Percentiles rank a stretch among this genome's conserved stretches.
These are phyloP conservation scores for Calcarius lapponicus DNA, from an alignment of 2,797 vertebrate genomes.

Conservation along the genomic window DNA sequence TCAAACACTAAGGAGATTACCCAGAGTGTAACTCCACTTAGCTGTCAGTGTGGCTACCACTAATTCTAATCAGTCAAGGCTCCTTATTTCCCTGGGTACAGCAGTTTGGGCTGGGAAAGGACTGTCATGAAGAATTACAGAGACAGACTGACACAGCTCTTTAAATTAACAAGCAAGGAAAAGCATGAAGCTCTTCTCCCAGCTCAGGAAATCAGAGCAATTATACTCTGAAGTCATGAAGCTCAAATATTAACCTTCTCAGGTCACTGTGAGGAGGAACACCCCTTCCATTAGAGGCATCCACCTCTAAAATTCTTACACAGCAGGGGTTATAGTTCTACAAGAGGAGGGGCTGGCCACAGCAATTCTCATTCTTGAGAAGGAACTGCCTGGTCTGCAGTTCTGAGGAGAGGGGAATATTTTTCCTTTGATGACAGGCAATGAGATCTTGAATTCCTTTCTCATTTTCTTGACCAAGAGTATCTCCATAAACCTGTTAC, in stretches of 20 bases:
- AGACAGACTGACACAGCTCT: background rate
- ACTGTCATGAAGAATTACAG: background rate
- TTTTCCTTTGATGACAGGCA: background rate
- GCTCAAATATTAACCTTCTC: background rate
- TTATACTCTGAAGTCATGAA: background rate
- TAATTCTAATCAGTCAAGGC: background rate
- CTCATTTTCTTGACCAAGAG: background rate
- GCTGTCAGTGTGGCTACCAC: background rate
- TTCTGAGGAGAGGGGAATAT: background rate
- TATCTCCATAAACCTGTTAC: background rate
- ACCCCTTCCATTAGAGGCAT: background rate
- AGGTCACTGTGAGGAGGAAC: background rate
- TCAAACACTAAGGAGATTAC: background rate
- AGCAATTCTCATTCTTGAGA: background rate
- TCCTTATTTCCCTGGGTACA: background rate
- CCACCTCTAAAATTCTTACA: background rate
- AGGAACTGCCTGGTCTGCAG: background rate
- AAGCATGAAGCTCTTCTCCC: background rate
- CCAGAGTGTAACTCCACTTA: background rate
- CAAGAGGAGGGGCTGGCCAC: background rate
- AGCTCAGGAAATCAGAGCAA: slow-evolving; percentile 9
- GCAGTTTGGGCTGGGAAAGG: background rate
- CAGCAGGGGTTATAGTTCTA: background rate
- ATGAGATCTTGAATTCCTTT: background rate
- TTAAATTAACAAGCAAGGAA: background rate